Evolutionary conservation across 2,888 invertebrate genomes (phyloP).

Genomic region (Cepaea hortensis): DNA sequence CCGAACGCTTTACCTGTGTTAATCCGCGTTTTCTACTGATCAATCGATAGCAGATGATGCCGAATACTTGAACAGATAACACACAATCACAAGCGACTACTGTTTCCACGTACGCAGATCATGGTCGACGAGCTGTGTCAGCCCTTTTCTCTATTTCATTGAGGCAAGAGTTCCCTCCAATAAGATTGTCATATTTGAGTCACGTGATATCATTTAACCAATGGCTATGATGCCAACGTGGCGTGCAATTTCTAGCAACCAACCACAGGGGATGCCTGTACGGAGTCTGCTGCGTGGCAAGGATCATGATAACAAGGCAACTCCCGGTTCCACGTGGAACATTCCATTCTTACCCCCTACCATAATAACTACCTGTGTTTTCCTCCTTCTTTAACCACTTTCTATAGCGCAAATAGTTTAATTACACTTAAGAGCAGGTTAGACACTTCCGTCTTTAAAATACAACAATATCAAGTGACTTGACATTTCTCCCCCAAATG

Average conservation of each 20-base stretch:
- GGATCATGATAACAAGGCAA: conserved; percentile 36
- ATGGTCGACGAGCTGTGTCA: conserved; percentile 16
- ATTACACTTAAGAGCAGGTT: no score
- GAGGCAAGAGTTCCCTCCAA: conserved; percentile 50
- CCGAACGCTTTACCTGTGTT: neutral
- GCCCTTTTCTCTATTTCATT: conserved; percentile 4
- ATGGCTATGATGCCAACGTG: conserved; percentile 55
- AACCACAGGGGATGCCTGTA: conserved; percentile 20
- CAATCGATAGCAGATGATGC: neutral
- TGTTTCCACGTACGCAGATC: conserved; percentile 43
- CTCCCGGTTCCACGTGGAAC: conserved; percentile 51
- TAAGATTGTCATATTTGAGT: conserved; percentile 14
- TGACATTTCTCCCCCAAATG: no score
- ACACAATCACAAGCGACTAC: neutral
- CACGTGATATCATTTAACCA: conserved; percentile 52
- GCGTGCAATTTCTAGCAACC: conserved; percentile 43
- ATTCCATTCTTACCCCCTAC: conserved; percentile 32
- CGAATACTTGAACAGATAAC: neutral
- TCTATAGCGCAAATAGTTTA: no score
- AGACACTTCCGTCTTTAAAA: no score
- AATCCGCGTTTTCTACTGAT: conserved; percentile 1
- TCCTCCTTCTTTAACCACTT: no score
- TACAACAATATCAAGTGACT: no score
- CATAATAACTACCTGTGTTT: neutral
- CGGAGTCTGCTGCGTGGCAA: conserved; percentile 49